Conservation (phyloP, 64 coral and sea anemone genomes). For the Porites lutea region DNA sequence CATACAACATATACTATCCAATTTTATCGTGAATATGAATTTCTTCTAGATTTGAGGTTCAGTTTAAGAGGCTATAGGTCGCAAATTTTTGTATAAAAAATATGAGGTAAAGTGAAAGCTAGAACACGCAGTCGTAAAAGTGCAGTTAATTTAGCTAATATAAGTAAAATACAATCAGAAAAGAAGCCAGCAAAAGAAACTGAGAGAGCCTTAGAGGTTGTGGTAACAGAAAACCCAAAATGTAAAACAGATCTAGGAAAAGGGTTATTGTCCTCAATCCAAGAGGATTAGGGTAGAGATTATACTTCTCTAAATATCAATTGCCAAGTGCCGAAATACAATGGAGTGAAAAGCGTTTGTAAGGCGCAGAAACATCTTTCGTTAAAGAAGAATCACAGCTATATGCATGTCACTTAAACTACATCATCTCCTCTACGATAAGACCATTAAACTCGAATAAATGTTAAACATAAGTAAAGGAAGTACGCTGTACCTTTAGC, state of each 20-base stretch:
- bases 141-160: background rate
- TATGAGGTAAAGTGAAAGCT: too few species aligned
- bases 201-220: background rate
- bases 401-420: background rate
- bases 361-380: background rate
- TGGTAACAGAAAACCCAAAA: background rate
- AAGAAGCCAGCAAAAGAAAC: background rate
- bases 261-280: background rate
- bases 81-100: too few species aligned
- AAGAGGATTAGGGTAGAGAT: background rate
- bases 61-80: too few species aligned
- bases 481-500: too few species aligned
- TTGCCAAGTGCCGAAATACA: background rate
- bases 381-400: background rate
- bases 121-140: too few species aligned
- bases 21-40: background rate
- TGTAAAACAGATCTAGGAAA: background rate
- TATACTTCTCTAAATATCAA: slow-evolving; percentile 13
- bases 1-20: background rate
- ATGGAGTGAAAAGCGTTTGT: background rate
- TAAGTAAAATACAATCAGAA: background rate
- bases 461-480: background rate
- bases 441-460: background rate
- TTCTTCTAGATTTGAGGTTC: slow-evolving; percentile 3
- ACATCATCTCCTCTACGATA: background rate